A percentile compares a stretch with the other conserved stretches of the same genome.
Conservation (phyloP, 2,797 vertebrate genomes). For the Poecilia picta region DNA sequence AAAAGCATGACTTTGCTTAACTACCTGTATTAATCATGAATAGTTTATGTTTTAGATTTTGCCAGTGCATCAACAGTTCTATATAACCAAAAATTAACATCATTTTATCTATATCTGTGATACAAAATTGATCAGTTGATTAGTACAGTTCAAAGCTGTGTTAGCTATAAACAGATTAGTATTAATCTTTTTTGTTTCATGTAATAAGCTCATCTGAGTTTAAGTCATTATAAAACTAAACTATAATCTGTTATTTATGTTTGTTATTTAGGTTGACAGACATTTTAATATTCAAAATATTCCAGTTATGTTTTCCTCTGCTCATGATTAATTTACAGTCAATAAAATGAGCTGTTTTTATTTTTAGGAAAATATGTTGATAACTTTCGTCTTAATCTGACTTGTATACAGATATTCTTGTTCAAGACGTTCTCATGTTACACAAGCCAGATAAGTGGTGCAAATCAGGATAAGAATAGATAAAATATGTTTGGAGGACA, state of each 20-base stretch:
- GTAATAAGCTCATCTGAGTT: neutral
- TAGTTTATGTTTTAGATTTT: neutral
- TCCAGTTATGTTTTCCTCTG: constrained; percentile 6
- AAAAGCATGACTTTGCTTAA: neutral
- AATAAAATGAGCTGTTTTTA: constrained; percentile 15
- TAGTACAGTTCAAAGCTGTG: neutral
- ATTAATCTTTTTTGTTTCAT: neutral
- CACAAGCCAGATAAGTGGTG: constrained; percentile 14
- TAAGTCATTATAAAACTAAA: constrained; percentile 3
- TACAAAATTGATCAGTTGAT: neutral
- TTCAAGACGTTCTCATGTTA: constrained; percentile 18
- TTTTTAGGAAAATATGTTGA: constrained; percentile 14
- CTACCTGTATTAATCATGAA: neutral
- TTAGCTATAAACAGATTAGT: neutral
- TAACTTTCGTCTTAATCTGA: constrained; percentile 16
- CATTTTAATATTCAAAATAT: constrained; percentile 10
- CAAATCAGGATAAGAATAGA: constrained; percentile 5
- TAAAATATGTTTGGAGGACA: constrained; percentile 14
- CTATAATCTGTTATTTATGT: constrained; percentile 10
- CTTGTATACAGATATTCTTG: constrained; percentile 7
- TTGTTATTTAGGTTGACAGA: constrained; percentile 26
- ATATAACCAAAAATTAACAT: neutral
- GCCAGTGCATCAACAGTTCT: neutral
- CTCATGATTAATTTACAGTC: constrained; percentile 31
- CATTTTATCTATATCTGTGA: neutral